A percentile compares a stretch with the other conserved stretches of the same genome.
phyloP scores from a whole-genome alignment of 30 jellyfish, hydroid and myxozoan genomes.

The Turritopsis rubra region DNA sequence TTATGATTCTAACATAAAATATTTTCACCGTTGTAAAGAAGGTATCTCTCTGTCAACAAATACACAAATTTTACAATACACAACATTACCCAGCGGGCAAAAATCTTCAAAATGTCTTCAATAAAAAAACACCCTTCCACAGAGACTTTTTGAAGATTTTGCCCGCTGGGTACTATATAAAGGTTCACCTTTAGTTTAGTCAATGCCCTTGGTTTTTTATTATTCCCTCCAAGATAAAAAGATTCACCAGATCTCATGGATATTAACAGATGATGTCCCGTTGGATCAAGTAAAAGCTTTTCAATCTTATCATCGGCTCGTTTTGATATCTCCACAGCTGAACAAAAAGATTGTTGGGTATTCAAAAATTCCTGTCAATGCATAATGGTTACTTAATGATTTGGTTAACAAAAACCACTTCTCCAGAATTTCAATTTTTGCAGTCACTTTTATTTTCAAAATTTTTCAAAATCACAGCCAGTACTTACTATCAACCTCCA shows the following conservation, averaged over 20 bases:
- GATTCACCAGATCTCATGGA: conserved; percentile 78
- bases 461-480: neutral
- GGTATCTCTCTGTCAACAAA: neutral
- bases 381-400: neutral
- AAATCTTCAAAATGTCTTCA: neutral
- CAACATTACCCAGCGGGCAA: neutral
- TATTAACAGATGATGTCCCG: conserved; percentile 78
- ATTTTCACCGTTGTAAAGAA: neutral
- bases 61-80: neutral
- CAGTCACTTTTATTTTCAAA: neutral
- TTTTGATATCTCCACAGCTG: conserved; percentile 77
- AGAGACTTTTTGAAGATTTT: too few relatives aligned
- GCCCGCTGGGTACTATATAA: too few relatives aligned
- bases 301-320: conserved; percentile 66
- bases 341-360: neutral
- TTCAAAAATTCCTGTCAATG: neutral
- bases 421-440: neutral
- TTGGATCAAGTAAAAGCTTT: conserved; percentile 63
- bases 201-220: conserved; percentile 78
- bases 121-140: too few relatives aligned
- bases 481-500: conserved; percentile 81
- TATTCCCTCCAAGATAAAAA: conserved; percentile 81
- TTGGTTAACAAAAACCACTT: neutral
- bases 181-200: conserved; percentile 58
- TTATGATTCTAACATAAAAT: conserved; percentile 45